phyloP scores from a whole-genome alignment of 2,797 vertebrate genomes.

The Astyanax mexicanus region DNA sequence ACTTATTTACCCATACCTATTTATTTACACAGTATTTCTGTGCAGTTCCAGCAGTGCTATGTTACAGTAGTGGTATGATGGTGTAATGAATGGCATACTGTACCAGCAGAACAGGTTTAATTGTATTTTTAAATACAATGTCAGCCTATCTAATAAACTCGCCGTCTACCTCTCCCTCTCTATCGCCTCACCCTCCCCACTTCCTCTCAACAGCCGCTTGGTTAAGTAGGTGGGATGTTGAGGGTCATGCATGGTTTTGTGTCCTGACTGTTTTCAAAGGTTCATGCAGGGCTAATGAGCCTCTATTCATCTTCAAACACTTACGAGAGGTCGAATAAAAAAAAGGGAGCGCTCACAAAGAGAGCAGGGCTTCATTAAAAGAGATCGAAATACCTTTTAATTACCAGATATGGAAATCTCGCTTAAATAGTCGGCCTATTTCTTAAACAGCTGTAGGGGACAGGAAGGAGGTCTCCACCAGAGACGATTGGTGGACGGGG shows the following conservation, averaged over 20 bases:
- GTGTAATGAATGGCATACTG: too few species aligned
- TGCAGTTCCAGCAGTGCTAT: too few species aligned
- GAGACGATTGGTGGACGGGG: background rate
- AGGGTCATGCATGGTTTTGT: background rate
- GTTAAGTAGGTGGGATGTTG: constrained; percentile 19
- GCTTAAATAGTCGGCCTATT: constrained; percentile 22
- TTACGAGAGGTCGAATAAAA: constrained; percentile 57
- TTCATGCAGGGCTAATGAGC: constrained; percentile 69
- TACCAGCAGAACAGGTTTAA: too few species aligned
- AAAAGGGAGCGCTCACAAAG: constrained; percentile 53
- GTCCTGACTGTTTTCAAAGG: constrained; percentile 28
- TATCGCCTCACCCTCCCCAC: too few species aligned
- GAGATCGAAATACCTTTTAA: constrained; percentile 51
- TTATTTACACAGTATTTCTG: too few species aligned
- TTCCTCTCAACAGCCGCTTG: background rate
- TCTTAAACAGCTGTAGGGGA: constrained; percentile 4
- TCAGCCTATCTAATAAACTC: too few species aligned
- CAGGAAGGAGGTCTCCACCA: background rate
- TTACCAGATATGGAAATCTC: constrained; percentile 27
- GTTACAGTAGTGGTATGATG: too few species aligned
- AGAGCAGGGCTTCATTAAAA: constrained; percentile 65
- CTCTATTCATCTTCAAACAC: constrained; percentile 65
- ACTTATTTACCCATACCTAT: too few species aligned
- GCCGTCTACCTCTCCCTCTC: background rate
- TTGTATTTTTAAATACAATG: too few species aligned